Percentiles rank a stretch among this genome's conserved stretches.
Evolutionary conservation across 2,113 vertebrate species (phyloP).

Genomic region (Perca fluviatilis): DNA sequence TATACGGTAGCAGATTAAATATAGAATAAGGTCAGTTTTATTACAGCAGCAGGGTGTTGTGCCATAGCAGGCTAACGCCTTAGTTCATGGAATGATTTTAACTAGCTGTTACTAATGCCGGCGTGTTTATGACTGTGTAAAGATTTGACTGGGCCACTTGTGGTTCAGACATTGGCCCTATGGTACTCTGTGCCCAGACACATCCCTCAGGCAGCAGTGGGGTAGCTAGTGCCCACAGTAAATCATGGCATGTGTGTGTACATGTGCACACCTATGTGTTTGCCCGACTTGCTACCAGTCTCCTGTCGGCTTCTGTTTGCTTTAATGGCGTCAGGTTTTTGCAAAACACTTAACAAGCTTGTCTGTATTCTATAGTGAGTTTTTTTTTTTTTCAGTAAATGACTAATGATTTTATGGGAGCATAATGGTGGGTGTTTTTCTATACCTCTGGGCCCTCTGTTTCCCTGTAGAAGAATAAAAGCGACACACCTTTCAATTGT

Average conservation of each 20-base stretch:
- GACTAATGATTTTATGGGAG: conserved; percentile 56
- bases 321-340: conserved; percentile 53
- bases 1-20: conserved; percentile 28
- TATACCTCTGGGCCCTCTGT: conserved; percentile 38
- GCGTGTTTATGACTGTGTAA: conserved; percentile 71
- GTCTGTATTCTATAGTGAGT: conserved; percentile 45
- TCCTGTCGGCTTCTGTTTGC: conserved; percentile 44
- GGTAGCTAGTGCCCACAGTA: conserved; percentile 33
- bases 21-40: conserved; percentile 34
- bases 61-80: conserved; percentile 30
- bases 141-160: conserved; percentile 69
- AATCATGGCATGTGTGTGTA: conserved; percentile 23
- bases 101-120: conserved; percentile 70
- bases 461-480: conserved; percentile 63
- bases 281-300: conserved; percentile 29
- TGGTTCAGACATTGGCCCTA: conserved; percentile 65
- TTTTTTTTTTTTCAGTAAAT: conserved; percentile 30
- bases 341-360: conserved; percentile 47
- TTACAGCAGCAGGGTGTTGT: conserved; percentile 24
- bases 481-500: conserved; percentile 62
- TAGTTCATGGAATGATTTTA: conserved; percentile 59
- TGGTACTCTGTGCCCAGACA: conserved; percentile 59
- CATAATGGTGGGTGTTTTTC: conserved; percentile 45
- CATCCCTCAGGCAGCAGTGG: conserved; percentile 52
- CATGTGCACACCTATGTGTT: conserved; percentile 22